Evolutionary conservation across 2,888 invertebrate species (phyloP), one percentile per base, ranked within the genome.

Genomic region (Trachelus troglodyta): DNA sequence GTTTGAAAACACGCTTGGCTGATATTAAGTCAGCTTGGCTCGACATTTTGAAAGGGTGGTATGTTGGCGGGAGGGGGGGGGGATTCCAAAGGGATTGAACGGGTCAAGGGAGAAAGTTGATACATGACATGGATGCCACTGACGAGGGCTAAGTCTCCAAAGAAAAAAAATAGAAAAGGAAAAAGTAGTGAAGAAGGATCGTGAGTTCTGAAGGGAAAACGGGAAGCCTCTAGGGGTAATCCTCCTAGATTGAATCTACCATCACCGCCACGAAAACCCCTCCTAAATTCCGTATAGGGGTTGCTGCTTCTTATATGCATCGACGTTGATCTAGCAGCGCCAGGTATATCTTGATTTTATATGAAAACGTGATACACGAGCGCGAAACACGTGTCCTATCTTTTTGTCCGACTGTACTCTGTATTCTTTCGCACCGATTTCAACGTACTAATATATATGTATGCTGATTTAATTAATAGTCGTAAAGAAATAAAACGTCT

Each of bases 171-270:
- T 40, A 15, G 40, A 15, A 40, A 12, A 40, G 69, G 71, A 69
- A 71, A 33, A 69, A 71, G 12, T 31, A 35, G 40, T 40, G 35
- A 71, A 76, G 69, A n/a, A 40, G 37, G 37, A 40, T 71, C 74
- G 23, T 56, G 56, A 56, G 56, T 56, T 56, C 56, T 23, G 56
- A 56, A 23, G 56, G 56, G 23, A 56, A 23, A 56, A 56, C 56
- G 56, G 23, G 56, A 23, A 56, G 56, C 23, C 56, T 56, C 56
- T 56, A 35, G 77, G 82, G 82, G 85, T 88, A 86, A 88, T 88
- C 88, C 88, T 76, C 77, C 84, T 85, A 87, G 86, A 88, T 88
- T 88, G 87, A 88, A 88, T 88, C 86, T 84, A 80, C 75, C 81
- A 76, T 56, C 56, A 56, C 56, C 56, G 23, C 77, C 34, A 71